Percentiles rank a stretch among this genome's conserved stretches.
These are phyloP conservation scores for Clamator glandarius DNA, from an alignment of 2,797 vertebrate genomes.

Conservation along the genomic window DNA sequence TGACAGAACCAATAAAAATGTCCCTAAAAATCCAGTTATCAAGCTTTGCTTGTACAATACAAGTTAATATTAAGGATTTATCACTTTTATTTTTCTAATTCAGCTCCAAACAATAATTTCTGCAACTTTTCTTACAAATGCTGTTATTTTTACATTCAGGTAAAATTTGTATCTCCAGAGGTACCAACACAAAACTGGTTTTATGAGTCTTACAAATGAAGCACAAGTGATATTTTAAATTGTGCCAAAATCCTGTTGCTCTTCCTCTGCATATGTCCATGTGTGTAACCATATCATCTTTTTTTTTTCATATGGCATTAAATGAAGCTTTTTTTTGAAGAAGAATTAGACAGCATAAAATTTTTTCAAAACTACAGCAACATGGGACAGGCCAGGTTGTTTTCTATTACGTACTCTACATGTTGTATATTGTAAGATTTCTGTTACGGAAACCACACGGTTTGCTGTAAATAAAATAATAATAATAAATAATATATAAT, in stretches of 20 bases:
- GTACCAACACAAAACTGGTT: not conserved
- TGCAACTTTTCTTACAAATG: not conserved
- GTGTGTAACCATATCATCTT: not conserved
- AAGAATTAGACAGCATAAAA: not conserved
- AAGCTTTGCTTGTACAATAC: not conserved
- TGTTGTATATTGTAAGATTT: not conserved
- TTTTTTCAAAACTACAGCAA: not conserved
- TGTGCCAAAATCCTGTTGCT: not conserved
- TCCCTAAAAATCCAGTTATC: not conserved
- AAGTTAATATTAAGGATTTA: not conserved
- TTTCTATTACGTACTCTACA: fast-evolving
- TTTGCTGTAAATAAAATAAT: not conserved
- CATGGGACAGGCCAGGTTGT: not conserved
- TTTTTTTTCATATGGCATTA: not conserved
- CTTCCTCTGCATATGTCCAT: not conserved
- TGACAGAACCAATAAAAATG: not conserved
- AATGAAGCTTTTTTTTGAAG: not conserved
- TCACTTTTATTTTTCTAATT: not conserved
- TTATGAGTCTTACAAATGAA: not conserved
- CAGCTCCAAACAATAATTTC: not conserved
- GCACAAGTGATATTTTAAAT: not conserved
- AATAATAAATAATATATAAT: not conserved
- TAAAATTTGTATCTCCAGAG: not conserved
- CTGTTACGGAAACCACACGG: not conserved
- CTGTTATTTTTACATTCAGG: not conserved